phyloP scores from a whole-genome alignment of 2,888 invertebrate genomes.

The Rhingia rostrata region DNA sequence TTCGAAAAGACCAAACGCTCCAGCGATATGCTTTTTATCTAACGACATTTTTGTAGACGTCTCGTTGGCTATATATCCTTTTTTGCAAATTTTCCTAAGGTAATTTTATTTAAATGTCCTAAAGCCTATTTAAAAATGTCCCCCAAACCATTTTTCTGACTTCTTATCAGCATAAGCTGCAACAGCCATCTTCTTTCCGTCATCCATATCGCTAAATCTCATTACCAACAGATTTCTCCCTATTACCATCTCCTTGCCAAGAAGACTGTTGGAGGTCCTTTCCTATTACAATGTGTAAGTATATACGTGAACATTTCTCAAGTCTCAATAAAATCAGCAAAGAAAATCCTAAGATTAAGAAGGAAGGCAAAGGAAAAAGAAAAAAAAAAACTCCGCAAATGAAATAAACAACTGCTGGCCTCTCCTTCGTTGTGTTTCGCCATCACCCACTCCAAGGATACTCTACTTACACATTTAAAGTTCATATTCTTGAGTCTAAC shows the following conservation, averaged over 20 bases:
- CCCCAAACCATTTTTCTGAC: too few species aligned
- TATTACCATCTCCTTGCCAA: background rate
- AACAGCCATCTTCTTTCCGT: background rate
- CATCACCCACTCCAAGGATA: background rate
- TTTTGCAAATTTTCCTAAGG: too few species aligned
- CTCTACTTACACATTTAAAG: background rate
- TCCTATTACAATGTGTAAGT: background rate
- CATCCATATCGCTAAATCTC: slow-evolving; percentile 1
- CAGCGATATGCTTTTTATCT: too few species aligned
- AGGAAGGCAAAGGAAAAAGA: background rate
- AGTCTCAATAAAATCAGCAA: slow-evolving; percentile 37
- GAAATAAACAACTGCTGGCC: slow-evolving; percentile 22
- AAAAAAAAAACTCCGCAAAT: background rate
- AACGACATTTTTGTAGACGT: too few species aligned
- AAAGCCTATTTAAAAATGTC: too few species aligned
- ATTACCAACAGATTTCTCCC: background rate
- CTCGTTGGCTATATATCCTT: too few species aligned
- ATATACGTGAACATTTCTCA: slow-evolving; percentile 11
- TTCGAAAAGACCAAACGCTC: too few species aligned
- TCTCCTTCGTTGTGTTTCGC: slow-evolving; percentile 10
- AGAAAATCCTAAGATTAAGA: background rate
- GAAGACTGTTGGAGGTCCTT: background rate
- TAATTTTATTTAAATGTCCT: too few species aligned
- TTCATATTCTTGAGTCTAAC: slow-evolving; percentile 6
- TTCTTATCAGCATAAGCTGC: background rate